Evolutionary conservation across 2,113 vertebrate genomes (phyloP).

Genomic region (Microtus pennsylvanicus): DNA sequence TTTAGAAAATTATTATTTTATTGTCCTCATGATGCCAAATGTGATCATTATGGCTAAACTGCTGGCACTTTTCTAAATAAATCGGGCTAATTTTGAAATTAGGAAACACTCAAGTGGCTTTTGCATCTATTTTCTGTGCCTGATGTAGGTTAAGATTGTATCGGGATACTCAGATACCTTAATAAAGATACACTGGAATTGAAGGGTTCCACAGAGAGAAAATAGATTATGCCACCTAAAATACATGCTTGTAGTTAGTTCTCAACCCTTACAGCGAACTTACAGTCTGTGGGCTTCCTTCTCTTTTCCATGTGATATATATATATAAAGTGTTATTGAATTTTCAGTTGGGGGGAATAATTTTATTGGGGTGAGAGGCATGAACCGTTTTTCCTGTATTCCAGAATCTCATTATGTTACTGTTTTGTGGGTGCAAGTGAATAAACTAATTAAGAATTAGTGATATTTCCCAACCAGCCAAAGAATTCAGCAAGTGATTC

Average conservation of each 20-base stretch:
- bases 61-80: conserved; percentile 39
- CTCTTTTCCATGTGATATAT: not conserved
- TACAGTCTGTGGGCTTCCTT: not conserved
- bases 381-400: conserved; percentile 26
- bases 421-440: not conserved
- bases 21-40: conserved; percentile 50
- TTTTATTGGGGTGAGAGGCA: conserved; percentile 21
- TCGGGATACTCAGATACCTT: conserved; percentile 20
- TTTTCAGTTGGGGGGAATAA: conserved; percentile 13
- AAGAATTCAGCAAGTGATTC: conserved; percentile 13
- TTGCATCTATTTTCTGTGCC: conserved; percentile 4
- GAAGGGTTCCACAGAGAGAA: not conserved
- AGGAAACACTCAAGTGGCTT: conserved; percentile 31
- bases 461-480: not conserved
- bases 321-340: conserved; percentile 44
- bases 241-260: conserved; percentile 11
- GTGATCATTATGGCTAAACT: not conserved
- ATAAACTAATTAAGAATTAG: not conserved
- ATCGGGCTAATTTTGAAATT: conserved; percentile 41
- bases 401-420: not conserved
- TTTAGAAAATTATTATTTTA: conserved; percentile 45
- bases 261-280: not conserved
- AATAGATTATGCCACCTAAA: conserved; percentile 34
- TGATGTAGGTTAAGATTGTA: not conserved
- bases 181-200: conserved; percentile 35